Conservation (phyloP, 2,888 invertebrate genomes). For the Acanthoscelides obtectus region DNA sequence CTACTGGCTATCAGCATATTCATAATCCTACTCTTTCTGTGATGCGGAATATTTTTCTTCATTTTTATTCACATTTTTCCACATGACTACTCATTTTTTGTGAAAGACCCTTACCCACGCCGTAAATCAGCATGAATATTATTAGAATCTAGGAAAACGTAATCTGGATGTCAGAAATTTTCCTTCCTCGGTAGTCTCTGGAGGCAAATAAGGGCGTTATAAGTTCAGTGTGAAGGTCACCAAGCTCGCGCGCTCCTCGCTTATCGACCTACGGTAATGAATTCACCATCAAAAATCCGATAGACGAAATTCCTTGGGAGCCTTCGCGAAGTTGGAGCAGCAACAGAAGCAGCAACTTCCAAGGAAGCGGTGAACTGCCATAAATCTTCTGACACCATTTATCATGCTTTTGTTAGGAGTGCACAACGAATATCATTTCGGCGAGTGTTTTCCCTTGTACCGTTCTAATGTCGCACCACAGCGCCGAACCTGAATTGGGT, state of each 20-base stretch:
- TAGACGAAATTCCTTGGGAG: background rate
- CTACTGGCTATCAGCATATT: too few relatives aligned
- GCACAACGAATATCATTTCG: constrained; percentile 1
- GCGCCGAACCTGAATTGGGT: background rate
- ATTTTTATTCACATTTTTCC: too few relatives aligned
- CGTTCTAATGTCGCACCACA: background rate
- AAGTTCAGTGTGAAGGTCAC: background rate
- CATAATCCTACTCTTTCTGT: too few relatives aligned
- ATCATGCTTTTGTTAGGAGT: constrained; percentile 3
- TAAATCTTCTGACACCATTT: constrained; percentile 4
- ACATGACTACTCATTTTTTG: too few relatives aligned
- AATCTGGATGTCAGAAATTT: too few relatives aligned
- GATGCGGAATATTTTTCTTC: too few relatives aligned
- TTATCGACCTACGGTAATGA: background rate
- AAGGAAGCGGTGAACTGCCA: background rate
- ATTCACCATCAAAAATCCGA: background rate
- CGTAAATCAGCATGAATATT: too few relatives aligned
- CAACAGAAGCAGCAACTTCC: background rate
- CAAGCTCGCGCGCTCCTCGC: background rate
- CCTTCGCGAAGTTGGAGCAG: too few relatives aligned
- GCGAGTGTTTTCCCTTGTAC: background rate
- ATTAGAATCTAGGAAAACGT: too few relatives aligned
- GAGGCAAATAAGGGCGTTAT: too few relatives aligned
- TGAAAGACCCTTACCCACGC: too few relatives aligned
- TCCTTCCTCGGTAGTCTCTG: too few relatives aligned